Evolutionary conservation across 2,797 vertebrate species (phyloP).

Genomic region (Holocentrus rufus): DNA sequence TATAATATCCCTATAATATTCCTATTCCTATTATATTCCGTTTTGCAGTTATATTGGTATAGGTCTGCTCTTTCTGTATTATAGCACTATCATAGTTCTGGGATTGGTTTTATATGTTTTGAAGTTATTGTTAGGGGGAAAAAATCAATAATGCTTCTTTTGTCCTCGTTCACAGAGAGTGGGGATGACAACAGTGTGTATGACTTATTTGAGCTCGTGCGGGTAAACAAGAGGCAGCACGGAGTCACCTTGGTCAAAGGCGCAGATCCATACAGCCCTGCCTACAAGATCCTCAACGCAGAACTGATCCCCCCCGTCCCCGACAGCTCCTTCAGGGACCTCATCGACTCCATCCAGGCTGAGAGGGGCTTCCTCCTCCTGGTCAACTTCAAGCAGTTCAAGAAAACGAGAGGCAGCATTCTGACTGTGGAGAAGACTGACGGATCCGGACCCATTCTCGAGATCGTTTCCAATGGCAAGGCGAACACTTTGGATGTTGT

Average conservation of each 20-base stretch:
- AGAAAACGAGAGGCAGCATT: conserved; percentile 89
- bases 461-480: conserved; percentile 93
- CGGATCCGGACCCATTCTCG: conserved; percentile 89
- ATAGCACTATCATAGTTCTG: neutral
- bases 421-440: conserved; percentile 90
- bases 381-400: conserved; percentile 91
- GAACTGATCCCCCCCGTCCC: conserved; percentile 90
- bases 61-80: no score
- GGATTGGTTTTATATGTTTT: conserved; percentile 21
- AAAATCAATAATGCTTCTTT: conserved; percentile 18
- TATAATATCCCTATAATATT: no score
- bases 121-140: conserved; percentile 18
- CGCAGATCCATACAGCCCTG: conserved; percentile 90
- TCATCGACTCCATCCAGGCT: conserved; percentile 91
- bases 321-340: conserved; percentile 91
- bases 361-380: conserved; percentile 95
- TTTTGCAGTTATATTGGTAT: no score
- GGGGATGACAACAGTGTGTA: conserved; percentile 93
- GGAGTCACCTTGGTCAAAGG: conserved; percentile 93
- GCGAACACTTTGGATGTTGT: conserved; percentile 93
- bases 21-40: no score
- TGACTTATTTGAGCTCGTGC: conserved; percentile 91
- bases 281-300: conserved; percentile 93
- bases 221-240: conserved; percentile 83
- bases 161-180: conserved; percentile 75